These are phyloP conservation scores for Mola mola DNA, from an alignment of 2,113 vertebrate genomes.

Conservation along the genomic window DNA sequence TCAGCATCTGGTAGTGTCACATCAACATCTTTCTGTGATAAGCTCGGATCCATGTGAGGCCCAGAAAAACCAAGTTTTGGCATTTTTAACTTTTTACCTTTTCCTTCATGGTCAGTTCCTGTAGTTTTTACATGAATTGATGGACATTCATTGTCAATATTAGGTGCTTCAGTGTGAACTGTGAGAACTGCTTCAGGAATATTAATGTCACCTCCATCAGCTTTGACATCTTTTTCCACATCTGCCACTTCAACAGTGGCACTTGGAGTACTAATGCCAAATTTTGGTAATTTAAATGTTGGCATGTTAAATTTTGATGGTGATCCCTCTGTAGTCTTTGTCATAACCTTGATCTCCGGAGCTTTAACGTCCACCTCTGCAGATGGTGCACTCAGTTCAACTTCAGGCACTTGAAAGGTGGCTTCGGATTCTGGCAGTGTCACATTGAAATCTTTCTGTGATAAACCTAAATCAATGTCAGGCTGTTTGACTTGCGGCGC, in stretches of 20 bases:
- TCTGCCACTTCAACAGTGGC: conserved; percentile 2
- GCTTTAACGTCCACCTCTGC: conserved; percentile 21
- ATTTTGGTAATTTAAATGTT: conserved; percentile 56
- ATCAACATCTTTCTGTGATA: conserved; percentile 24
- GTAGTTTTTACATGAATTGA: conserved; percentile 8
- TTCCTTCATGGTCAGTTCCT: background rate
- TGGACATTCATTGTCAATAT: conserved; percentile 11
- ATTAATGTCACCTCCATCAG: conserved; percentile 6
- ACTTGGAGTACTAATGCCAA: conserved; percentile 37
- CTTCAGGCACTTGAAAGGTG: conserved; percentile 10
- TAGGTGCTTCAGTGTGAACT: conserved; percentile 1
- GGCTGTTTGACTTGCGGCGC: conserved; percentile 19
- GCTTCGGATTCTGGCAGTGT: conserved; percentile 20
- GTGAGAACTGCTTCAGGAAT: conserved; percentile 11
- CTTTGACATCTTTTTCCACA: conserved; percentile 1
- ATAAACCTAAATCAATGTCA: conserved; percentile 20
- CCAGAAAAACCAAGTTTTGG: conserved; percentile 34
- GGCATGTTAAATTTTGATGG: conserved; percentile 60
- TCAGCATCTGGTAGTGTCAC: conserved; percentile 17
- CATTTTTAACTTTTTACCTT: conserved; percentile 45
- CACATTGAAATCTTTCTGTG: conserved; percentile 34
- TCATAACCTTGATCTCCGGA: conserved; percentile 13
- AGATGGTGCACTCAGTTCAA: background rate
- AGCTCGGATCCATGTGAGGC: conserved; percentile 17
- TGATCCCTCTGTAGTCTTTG: conserved; percentile 17